Evolutionary conservation across 2,113 vertebrate genomes (phyloP), one percentile per base, ranked within the genome.

Genomic region (Cranoglanis bouderius): DNA sequence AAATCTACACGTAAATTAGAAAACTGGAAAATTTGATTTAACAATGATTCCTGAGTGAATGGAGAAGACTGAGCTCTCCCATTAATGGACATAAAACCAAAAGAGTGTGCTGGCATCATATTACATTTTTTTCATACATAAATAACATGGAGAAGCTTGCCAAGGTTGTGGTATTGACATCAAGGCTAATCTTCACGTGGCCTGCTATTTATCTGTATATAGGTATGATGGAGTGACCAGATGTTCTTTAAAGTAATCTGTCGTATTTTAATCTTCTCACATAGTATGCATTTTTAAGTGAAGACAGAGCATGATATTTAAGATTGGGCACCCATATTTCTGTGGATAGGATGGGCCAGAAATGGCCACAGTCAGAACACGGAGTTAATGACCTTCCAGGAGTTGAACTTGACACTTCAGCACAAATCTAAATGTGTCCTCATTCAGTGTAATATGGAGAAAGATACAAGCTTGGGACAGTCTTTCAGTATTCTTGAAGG

Each of bases 391-490:
- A 59, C 21, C 85, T 93, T 93, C 92, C 80, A 78, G 89, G 92
- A 94, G 93, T 40, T 70, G 46, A 93, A 93, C 85, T 14, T 26
- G 90, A 94, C 87, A 89, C 93, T 90, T 88, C 80, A 65, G 85
- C 88, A n/a, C 32, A 63, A 87, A 55, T 89, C 86, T 77, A 29
- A 55, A 82, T 89, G 88, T 90, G 84, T 88, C 38, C 59, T n/a
- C 43, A 26, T 55, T 55, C 35, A 61, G 87, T 75, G 35, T 83
- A 84, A 90, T 87, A 53, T 29, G 72, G 85, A 85, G 59, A 61
- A 80, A 74, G 51, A 32, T 24, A 77, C 29, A 87, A 67, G 63
- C 63, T 26, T 84, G 46, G 46, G 46, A 46, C 46, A 46, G 9
- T 8, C 46, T 49, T 49, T 67, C 16, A 67, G 43, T n/a, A 49